Base-by-base conservation (phyloP, 2,888 invertebrate species). In the Poecilobothrus nobilitatus region DNA sequence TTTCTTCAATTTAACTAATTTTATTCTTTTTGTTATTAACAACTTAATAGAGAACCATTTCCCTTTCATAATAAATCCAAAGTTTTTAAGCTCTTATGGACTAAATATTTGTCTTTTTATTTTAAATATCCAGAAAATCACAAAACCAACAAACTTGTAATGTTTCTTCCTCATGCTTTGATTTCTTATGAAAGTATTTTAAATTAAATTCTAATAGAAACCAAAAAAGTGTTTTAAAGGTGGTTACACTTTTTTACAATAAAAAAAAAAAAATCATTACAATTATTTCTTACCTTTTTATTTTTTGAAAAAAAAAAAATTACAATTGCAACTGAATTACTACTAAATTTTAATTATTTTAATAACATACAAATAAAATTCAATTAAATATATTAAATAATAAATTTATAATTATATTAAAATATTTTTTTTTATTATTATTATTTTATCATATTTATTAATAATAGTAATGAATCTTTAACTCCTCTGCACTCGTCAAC, bases 401-500 rank as follows among this genome's bases (percentile, higher is more conserved):
- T 27, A 27, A 4, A 27, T 27, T 27, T 27, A 27, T 27, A 10
- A 10, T 37, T 37, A 37, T 37, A 37, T 37, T 37, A 37, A 8
- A 37, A 34, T 34, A 7, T 34, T 37, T 10, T 10, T 37, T 37
- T 10, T 37, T 37, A 37, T 37, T 37, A 34, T 62, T 62, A 6
- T 76, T 76, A 71, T 18, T 18, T 74, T 53, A 12, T 53, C 18
- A 2, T 53, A 53, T 53, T 53, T 15, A 12, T 18, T 53, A 53
- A 53, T 4, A 12, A n/a, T n/a, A 65, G 64, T 76, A 79, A 79
- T 74, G 80, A 86, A 84, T 87, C 91, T 89, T 90, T 94, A 87
- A 93, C 91, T 89, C 86, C 91, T 80, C 84, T 91, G 89, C 86
- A 94, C 91, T 94, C 94, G 85, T 92, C 94, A 82, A 97, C 96